Evolutionary conservation across 2,888 invertebrate species (phyloP).

Genomic region (Sisyra nigra): DNA sequence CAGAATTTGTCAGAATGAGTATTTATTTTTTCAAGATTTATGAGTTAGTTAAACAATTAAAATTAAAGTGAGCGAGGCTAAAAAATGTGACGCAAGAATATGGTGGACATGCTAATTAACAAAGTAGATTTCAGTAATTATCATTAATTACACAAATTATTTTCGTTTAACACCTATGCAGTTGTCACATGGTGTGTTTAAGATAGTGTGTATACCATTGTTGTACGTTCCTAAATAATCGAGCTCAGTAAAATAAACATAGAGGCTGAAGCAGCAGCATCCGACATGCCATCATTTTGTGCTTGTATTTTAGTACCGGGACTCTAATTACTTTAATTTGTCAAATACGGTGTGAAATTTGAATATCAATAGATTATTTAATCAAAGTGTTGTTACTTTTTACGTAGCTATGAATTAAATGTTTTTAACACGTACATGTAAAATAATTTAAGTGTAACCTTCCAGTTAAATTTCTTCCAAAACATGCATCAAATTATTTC

Average conservation of each 20-base stretch:
- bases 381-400: too few relatives aligned
- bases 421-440: too few relatives aligned
- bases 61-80: conserved; percentile 4
- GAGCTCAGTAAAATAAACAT: too few relatives aligned
- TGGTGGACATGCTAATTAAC: conserved; percentile 7
- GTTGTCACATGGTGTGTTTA: conserved; percentile 3
- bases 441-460: too few relatives aligned
- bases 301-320: conserved; percentile 1
- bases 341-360: conserved; percentile 3
- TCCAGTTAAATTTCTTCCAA: too few relatives aligned
- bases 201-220: too few relatives aligned
- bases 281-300: too few relatives aligned
- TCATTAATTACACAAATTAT: conserved; percentile 8
- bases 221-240: too few relatives aligned
- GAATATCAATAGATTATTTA: not conserved
- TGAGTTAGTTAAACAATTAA: conserved; percentile 4
- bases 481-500: too few relatives aligned
- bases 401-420: too few relatives aligned
- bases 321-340: conserved; percentile 5
- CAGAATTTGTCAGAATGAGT: too few relatives aligned
- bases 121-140: conserved; percentile 7
- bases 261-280: not conserved
- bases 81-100: conserved; percentile 4
- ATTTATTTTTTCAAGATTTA: too few relatives aligned
- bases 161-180: conserved; percentile 6